Evolutionary conservation across 2,888 invertebrate genomes (phyloP), one percentile per base, ranked within the genome.

Genomic region (Polyploca ridens): DNA sequence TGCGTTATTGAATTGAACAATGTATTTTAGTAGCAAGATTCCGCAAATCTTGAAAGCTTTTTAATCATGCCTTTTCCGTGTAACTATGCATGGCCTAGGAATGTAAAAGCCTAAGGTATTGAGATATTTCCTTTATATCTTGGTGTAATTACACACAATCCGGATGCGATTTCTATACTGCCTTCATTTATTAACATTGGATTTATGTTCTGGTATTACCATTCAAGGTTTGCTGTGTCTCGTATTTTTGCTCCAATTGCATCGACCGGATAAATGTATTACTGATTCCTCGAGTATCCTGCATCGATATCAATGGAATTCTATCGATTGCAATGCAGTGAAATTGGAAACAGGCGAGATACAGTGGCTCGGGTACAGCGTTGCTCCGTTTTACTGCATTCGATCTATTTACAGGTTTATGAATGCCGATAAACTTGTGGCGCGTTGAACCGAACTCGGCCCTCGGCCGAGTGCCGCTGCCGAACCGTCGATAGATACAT

Each of bases 381-480:
- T 89, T 90, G 83, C 83, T 79, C 76, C 79, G 86, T 89, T 90
- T 90, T 87, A 92, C 90, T 90, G 90, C 90, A 89, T 90, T 90
- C 89, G 87, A 90, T 91, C 90, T 92, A 90, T 91, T 91, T 91
- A 90, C 89, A 84, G 88, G 83, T 90, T 89, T 90, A 90, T 88
- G 89, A 89, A 89, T 78, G 83, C 69, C 87, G 85, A 89, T 90
- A 90, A 90, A 88, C 81, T 84, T 75, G 74, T 70, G 74, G 85
- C 85, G 82, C 86, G 83, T 88, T 86, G 87, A 87, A 88, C 85
- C 82, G 75, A 66, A 66, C 69, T 65, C 67, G 75, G 69, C 54
- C 70, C 70, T 73, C 75, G 72, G 76, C 74, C 70, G 71, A 75
- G 58, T 69, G 70, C 76, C 73, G 19, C 19, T 69, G 70, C 76